Percentiles rank a stretch among this genome's conserved stretches.
Evolutionary conservation across 2,888 invertebrate species (phyloP).

Genomic region (Clivina fossor): DNA sequence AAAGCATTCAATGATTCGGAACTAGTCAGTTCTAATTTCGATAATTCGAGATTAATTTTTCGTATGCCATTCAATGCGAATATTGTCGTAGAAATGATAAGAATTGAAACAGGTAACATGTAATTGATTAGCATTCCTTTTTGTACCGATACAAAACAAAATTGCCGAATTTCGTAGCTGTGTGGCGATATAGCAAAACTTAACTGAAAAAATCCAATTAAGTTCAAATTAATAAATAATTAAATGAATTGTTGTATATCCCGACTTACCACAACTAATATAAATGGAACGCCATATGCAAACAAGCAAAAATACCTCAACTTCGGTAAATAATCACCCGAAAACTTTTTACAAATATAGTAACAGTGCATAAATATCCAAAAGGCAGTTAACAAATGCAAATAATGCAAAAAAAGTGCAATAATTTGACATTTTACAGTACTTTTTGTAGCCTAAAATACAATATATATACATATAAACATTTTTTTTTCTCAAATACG

Average conservation of each 20-base stretch:
- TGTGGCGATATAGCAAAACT: constrained; percentile 68
- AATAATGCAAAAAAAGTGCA: constrained; percentile 68
- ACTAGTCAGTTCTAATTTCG: constrained; percentile 49
- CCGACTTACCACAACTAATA: constrained; percentile 69
- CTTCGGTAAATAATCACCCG: constrained; percentile 54
- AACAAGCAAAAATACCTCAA: constrained; percentile 62
- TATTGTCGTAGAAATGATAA: constrained; percentile 66
- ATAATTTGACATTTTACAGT: constrained; percentile 66
- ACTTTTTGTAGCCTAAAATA: constrained; percentile 63
- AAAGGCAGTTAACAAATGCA: constrained; percentile 67
- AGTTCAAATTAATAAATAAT: no score
- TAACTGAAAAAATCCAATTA: constrained; percentile 57
- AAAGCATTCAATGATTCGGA: constrained; percentile 51
- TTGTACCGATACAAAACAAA: constrained; percentile 77
- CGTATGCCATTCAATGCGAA: constrained; percentile 60
- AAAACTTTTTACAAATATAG: constrained; percentile 61
- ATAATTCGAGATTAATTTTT: constrained; percentile 52
- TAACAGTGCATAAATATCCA: constrained; percentile 71
- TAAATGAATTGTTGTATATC: no score
- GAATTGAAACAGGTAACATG: constrained; percentile 69
- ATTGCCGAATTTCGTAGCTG: constrained; percentile 71
- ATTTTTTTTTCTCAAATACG: background rate
- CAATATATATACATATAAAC: constrained; percentile 21
- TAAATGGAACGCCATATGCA: constrained; percentile 65
- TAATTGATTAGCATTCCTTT: constrained; percentile 76